Percentiles rank a stretch among this genome's conserved stretches.
phyloP scores from a whole-genome alignment of 1,140 invertebrate genomes.

The Limonius californicus region DNA sequence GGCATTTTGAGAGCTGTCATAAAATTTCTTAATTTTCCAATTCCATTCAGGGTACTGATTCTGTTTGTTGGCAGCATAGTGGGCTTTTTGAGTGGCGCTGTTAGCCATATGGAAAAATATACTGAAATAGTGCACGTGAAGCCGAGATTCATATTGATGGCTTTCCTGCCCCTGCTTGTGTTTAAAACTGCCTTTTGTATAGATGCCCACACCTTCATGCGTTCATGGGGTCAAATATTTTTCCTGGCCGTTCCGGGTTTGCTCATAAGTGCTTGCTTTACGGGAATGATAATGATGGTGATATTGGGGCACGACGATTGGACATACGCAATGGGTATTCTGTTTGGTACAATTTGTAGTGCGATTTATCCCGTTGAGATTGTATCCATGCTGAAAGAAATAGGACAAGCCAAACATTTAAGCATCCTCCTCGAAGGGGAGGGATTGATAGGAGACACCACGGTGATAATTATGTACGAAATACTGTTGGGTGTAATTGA shows the following conservation, averaged over 20 bases:
- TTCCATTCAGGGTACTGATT: too few species aligned
- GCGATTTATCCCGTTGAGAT: not conserved
- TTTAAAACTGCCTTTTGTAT: not conserved
- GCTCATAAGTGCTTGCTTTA: not conserved
- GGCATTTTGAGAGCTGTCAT: too few species aligned
- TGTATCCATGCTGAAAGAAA: not conserved
- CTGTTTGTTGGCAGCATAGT: too few species aligned
- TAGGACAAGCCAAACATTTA: not conserved
- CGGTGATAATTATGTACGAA: not conserved
- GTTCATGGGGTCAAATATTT: not conserved
- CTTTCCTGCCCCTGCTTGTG: not conserved
- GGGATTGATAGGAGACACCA: not conserved
- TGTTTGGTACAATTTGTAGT: not conserved
- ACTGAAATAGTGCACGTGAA: too few species aligned
- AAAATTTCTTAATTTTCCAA: too few species aligned
- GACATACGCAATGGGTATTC: not conserved
- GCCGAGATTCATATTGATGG: too few species aligned
- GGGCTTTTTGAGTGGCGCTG: too few species aligned
- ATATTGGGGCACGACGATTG: not conserved
- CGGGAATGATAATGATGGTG: slow-evolving; percentile 1
- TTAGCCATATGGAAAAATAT: too few species aligned
- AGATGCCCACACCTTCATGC: not conserved
- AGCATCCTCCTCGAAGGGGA: not conserved
- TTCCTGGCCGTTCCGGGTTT: not conserved
- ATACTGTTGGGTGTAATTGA: not conserved